These are phyloP conservation scores for Portevinia maculata DNA, from an alignment of 2,888 invertebrate species.

Conservation along the genomic window DNA sequence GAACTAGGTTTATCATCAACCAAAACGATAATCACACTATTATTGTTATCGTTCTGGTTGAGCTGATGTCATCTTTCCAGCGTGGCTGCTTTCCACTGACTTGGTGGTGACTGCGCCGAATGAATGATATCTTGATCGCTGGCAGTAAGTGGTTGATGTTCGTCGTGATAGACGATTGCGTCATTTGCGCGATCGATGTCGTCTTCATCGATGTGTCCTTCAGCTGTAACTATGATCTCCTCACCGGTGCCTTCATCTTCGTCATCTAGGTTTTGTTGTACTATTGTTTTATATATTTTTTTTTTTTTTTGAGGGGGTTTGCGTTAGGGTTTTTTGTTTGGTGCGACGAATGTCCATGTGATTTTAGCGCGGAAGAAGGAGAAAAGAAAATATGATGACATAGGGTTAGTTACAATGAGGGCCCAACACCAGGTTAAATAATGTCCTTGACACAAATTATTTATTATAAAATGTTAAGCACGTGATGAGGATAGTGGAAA, in stretches of 20 bases:
- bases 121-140: constrained; percentile 77
- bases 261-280: constrained; percentile 77
- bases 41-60: constrained; percentile 82
- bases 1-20: constrained; percentile 82
- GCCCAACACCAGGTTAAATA: constrained; percentile 76
- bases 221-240: constrained; percentile 80
- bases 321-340: constrained; percentile 44
- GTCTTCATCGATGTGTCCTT: constrained; percentile 77
- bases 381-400: constrained; percentile 75
- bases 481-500: constrained; percentile 35
- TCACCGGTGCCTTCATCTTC: constrained; percentile 76
- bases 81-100: constrained; percentile 72
- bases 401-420: constrained; percentile 77
- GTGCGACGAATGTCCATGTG: constrained; percentile 49
- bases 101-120: constrained; percentile 77
- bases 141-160: constrained; percentile 81
- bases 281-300: constrained; percentile 70
- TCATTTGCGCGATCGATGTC: constrained; percentile 81
- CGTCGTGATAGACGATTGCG: constrained; percentile 79
- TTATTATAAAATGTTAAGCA: constrained; percentile 38
- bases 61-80: constrained; percentile 82
- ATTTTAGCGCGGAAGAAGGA: constrained; percentile 69
- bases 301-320: neutral
- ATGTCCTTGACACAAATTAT: constrained; percentile 10
- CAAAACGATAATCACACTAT: constrained; percentile 82